These are phyloP conservation scores for Planococcus citri DNA, from an alignment of 1,140 invertebrate genomes.

Conservation along the genomic window DNA sequence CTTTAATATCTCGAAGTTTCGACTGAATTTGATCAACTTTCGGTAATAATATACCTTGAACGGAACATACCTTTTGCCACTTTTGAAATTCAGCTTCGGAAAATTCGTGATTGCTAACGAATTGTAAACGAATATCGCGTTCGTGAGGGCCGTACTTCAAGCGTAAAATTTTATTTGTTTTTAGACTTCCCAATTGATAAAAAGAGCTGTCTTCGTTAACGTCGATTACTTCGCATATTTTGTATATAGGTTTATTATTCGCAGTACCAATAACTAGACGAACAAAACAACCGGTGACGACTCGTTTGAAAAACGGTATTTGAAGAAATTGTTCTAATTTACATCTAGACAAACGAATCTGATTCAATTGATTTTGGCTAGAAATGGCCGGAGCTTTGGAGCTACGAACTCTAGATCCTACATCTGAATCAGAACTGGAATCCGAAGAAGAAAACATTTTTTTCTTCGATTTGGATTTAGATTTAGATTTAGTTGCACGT, in stretches of 20 bases:
- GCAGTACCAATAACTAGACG: constrained; percentile 91
- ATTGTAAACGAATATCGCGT: constrained; percentile 86
- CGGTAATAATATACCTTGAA: constrained; percentile 64
- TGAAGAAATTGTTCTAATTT: constrained; percentile 91
- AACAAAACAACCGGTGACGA: constrained; percentile 87
- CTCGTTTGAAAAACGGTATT: constrained; percentile 84
- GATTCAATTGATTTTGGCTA: constrained; percentile 69
- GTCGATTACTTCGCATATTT: constrained; percentile 75
- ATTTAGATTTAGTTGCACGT: neutral
- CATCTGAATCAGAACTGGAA: constrained; percentile 34
- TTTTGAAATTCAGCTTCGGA: constrained; percentile 84
- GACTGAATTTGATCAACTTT: constrained; percentile 68
- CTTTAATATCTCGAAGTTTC: constrained; percentile 79
- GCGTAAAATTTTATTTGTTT: constrained; percentile 78
- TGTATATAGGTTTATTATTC: constrained; percentile 75
- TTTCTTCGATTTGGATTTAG: neutral
- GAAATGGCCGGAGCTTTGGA: constrained; percentile 50
- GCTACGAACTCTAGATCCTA: constrained; percentile 31
- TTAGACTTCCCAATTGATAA: constrained; percentile 80
- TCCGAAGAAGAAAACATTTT: constrained; percentile 31
- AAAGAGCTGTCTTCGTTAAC: constrained; percentile 92
- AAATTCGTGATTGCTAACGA: constrained; percentile 93
- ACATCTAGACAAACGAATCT: constrained; percentile 75
- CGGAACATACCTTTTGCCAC: constrained; percentile 74
- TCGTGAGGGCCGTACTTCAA: constrained; percentile 76